Percentiles rank a stretch among this genome's conserved stretches.
phyloP scores from a whole-genome alignment of 2,888 invertebrate genomes.

The Osmoderma eremita region DNA sequence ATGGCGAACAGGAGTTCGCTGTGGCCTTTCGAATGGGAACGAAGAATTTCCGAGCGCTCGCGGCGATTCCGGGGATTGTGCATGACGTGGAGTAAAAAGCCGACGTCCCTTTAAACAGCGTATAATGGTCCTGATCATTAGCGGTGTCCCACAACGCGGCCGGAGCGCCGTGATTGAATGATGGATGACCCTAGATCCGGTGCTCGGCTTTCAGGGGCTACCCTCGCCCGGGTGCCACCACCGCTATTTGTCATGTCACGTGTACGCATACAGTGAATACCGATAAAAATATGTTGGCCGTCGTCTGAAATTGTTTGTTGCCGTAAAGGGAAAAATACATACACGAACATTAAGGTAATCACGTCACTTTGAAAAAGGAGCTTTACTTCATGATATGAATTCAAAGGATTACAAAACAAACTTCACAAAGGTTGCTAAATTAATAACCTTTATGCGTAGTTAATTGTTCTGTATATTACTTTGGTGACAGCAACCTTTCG shows the following conservation, averaged over 20 bases:
- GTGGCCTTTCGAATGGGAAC: slow-evolving; percentile 50
- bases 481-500: no score
- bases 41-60: slow-evolving; percentile 28
- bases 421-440: no score
- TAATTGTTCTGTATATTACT: no score
- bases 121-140: slow-evolving; percentile 56
- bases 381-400: no score
- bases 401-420: no score
- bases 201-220: slow-evolving; percentile 41
- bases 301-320: no score
- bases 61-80: slow-evolving; percentile 15
- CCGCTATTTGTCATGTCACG: slow-evolving; percentile 39
- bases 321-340: no score
- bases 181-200: slow-evolving; percentile 53
- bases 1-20: slow-evolving; percentile 38
- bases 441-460: no score
- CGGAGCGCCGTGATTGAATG: slow-evolving; percentile 54
- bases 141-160: slow-evolving; percentile 51
- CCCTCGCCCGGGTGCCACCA: slow-evolving; percentile 18
- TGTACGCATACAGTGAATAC: background rate
- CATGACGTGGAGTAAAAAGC: slow-evolving; percentile 51
- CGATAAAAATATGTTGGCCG: no score
- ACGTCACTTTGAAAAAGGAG: no score
- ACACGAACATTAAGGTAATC: no score
- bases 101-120: slow-evolving; percentile 52